Percentiles rank a stretch among this genome's conserved stretches.
Evolutionary conservation across 2,113 vertebrate genomes (phyloP).

Genomic region (Syngnathus typhle): DNA sequence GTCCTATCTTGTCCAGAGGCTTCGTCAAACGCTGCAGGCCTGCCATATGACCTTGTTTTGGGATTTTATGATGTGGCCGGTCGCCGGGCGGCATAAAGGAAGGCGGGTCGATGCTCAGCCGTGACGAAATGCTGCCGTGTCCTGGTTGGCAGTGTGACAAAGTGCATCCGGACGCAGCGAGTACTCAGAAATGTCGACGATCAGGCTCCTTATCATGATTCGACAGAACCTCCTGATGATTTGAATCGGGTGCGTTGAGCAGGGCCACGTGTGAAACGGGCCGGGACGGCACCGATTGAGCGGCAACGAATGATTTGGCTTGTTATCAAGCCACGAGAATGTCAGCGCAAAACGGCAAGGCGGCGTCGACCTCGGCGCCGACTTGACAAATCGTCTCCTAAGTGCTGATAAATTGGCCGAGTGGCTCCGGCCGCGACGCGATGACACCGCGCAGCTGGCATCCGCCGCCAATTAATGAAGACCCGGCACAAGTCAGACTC

Average conservation of each 20-base stretch:
- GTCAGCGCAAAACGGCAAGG: slow-evolving; percentile 17
- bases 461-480: slow-evolving; percentile 62
- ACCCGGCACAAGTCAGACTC: slow-evolving; percentile 59
- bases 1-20: slow-evolving; percentile 8
- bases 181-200: background rate
- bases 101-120: slow-evolving; percentile 57
- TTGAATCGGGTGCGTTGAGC: no score
- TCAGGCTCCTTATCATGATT: no score
- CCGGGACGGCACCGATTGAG: background rate
- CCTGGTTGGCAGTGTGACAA: slow-evolving; percentile 43
- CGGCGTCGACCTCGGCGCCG: slow-evolving; percentile 35
- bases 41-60: background rate
- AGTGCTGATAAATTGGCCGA: slow-evolving; percentile 69
- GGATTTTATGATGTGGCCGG: slow-evolving; percentile 12
- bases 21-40: background rate
- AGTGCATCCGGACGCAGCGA: slow-evolving; percentile 29
- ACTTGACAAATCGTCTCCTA: slow-evolving; percentile 71
- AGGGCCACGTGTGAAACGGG: no score
- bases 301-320: background rate
- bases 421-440: no score
- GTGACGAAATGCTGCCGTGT: slow-evolving; percentile 23
- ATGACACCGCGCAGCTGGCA: slow-evolving; percentile 57
- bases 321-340: background rate
- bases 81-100: slow-evolving; percentile 20
- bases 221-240: no score